Base-by-base conservation (phyloP, 2,888 invertebrate genomes). In the Caenorhabditis sulstoni region DNA sequence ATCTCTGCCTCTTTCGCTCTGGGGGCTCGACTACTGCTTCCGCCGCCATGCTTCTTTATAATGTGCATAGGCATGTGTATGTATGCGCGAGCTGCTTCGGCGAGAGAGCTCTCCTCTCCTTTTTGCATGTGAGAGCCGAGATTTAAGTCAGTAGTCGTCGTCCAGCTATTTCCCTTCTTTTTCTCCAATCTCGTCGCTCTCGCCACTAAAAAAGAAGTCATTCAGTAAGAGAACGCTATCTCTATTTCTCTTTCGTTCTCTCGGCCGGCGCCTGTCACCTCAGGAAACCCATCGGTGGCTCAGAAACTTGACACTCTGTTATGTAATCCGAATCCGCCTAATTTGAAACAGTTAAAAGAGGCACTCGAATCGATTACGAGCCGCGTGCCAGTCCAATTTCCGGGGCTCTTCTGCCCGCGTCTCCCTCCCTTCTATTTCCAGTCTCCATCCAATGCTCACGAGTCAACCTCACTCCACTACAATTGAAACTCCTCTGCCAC, bases 21-120 rank as follows among this genome's bases (percentile, higher is more conserved):
- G 29, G 29, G 29, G 58, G 50, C 55, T 59, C 68, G 68, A 59
- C 68, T 59, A 68, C 71, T 64, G 71, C 71, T 71, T 71, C 71
- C 71, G 71, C 71, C 71, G 71, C 71, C 71, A 71, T 71, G 71
- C 71, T 71, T 71, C 71, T 71, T 61, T 74, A 74, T 66, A 74
- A 74, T 65, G 65, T 74, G 74, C 74, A 74, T 66, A 53, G 59
- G 66, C 65, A 59, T 66, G 74, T 66, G 59, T 66, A 59, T 66
- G 65, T 74, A 59, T 74, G 65, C 66, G 74, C 65, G 74, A 74
- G 74, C 59, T 65, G 62, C 71, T 29, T 29, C 29, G 29, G 29
- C 29, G 29, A 29, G 29, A 29, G 55, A 62, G 41, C 59, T 61
- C 57, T 64, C 47, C 37, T 39, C 47, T 45, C 45, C 73, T 59